Conservation (phyloP, 2,888 invertebrate species). For the Amphipyra tragopoginis region DNA sequence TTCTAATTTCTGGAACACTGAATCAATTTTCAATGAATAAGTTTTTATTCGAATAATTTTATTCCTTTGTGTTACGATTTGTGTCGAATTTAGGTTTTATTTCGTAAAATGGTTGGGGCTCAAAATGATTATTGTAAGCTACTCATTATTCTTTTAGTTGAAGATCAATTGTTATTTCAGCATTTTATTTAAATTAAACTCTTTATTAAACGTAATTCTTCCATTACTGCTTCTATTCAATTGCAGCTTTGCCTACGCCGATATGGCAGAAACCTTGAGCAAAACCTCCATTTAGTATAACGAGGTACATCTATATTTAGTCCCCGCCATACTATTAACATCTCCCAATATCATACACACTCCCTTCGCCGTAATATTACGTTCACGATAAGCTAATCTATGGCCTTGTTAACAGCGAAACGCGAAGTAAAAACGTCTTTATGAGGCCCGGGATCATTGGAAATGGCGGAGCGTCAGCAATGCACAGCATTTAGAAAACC, state of each 20-base stretch:
- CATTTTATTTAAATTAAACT: too few relatives aligned
- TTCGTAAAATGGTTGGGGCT: too few relatives aligned
- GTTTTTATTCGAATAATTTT: conserved; percentile 33
- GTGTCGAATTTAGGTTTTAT: not conserved
- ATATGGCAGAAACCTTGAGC: conserved; percentile 1
- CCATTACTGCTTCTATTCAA: not conserved
- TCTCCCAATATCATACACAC: conserved; percentile 34
- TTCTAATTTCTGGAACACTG: conserved; percentile 16
- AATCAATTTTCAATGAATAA: conserved; percentile 39
- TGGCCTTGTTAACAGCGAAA: conserved; percentile 45
- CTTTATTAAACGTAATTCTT: too few relatives aligned
- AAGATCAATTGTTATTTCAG: too few relatives aligned
- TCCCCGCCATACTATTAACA: conserved; percentile 30
- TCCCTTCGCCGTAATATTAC: conserved; percentile 37
- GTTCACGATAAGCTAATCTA: conserved; percentile 51
- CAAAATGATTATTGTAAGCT: too few relatives aligned
- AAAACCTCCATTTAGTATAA: conserved; percentile 25
- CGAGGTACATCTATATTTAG: conserved; percentile 33
- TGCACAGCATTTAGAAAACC: conserved; percentile 52
- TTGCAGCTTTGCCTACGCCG: not conserved
- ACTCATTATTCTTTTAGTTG: too few relatives aligned
- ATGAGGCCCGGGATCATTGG: conserved; percentile 37
- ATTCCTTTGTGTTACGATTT: conserved; percentile 3
- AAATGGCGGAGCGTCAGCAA: conserved; percentile 47
- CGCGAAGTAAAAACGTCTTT: conserved; percentile 46